Conservation (phyloP, 1,140 invertebrate species). For the Temnothorax longispinosus region DNA sequence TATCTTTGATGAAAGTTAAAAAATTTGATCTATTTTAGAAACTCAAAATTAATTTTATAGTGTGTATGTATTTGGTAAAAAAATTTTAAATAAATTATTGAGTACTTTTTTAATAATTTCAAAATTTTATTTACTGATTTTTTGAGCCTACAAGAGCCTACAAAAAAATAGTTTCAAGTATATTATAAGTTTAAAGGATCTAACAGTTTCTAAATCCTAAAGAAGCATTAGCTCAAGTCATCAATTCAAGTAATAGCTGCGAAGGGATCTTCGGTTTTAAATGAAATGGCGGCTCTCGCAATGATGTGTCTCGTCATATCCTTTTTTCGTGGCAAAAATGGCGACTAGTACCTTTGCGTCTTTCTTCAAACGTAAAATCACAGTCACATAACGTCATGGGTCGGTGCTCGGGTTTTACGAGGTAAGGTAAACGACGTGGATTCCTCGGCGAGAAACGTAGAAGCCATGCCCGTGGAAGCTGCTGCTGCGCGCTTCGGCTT, state of each 20-base stretch:
- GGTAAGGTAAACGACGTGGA: slow-evolving; percentile 4
- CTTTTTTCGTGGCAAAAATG: slow-evolving; percentile 5
- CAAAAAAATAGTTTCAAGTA: neutral
- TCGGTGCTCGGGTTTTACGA: slow-evolving; percentile 57
- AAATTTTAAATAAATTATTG: slow-evolving; percentile 12
- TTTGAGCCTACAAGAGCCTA: too few relatives aligned
- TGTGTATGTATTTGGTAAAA: neutral
- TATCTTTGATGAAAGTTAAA: neutral
- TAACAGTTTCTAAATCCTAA: neutral
- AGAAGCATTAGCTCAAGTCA: neutral
- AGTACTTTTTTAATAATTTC: neutral
- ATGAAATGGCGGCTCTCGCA: slow-evolving; percentile 7
- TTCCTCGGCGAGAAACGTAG: neutral
- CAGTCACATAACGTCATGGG: slow-evolving; percentile 45
- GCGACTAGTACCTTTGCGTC: neutral
- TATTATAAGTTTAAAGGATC: neutral
- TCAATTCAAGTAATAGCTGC: neutral
- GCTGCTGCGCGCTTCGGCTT: neutral
- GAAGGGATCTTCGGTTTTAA: neutral
- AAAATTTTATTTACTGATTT: neutral
- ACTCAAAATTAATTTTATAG: neutral
- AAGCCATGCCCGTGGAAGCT: neutral
- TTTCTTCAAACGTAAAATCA: slow-evolving; percentile 42
- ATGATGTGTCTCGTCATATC: neutral
- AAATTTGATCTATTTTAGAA: neutral